Conservation (phyloP, 2,888 invertebrate species). For the Desoria tigrina region DNA sequence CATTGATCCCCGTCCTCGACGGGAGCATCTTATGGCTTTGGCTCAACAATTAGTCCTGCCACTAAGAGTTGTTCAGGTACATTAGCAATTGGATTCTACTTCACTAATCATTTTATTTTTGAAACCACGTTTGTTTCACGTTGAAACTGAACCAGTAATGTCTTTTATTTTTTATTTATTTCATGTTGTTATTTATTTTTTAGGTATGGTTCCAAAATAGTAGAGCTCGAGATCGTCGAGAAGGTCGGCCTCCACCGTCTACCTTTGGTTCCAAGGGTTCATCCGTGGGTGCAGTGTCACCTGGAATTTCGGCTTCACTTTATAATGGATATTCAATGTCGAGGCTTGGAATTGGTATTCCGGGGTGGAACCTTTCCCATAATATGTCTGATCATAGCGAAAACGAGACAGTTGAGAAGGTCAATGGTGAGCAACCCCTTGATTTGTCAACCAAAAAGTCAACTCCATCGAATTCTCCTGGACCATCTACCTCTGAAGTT, state of each 20-base stretch:
- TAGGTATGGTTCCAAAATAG: constrained; percentile 97
- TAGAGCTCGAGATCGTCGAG: constrained; percentile 81
- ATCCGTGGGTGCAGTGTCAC: constrained; percentile 42
- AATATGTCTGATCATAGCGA: constrained; percentile 21
- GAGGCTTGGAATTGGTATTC: constrained; percentile 38
- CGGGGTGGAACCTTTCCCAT: constrained; percentile 40
- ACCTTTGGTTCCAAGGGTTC: constrained; percentile 25
- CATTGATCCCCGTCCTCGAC: constrained; percentile 86
- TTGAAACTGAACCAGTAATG: too few species aligned
- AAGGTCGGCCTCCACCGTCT: constrained; percentile 58
- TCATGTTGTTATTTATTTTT: constrained; percentile 1
- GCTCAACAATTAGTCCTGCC: constrained; percentile 70
- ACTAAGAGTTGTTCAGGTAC: constrained; percentile 63
- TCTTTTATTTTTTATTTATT: not conserved
- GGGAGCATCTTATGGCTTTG: constrained; percentile 88
- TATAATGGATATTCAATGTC: constrained; percentile 47
- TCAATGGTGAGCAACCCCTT: constrained; percentile 73
- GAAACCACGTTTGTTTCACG: not conserved
- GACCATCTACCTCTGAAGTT: constrained; percentile 56
- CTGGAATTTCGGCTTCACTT: constrained; percentile 28
- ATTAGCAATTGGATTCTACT: too few species aligned
- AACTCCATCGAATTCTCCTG: constrained; percentile 65
- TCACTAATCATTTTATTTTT: constrained; percentile 10
- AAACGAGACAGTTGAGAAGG: constrained; percentile 45
- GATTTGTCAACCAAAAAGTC: constrained; percentile 82